Base-by-base conservation (phyloP, 2,797 vertebrate species). In the Trachops cirrhosus region DNA sequence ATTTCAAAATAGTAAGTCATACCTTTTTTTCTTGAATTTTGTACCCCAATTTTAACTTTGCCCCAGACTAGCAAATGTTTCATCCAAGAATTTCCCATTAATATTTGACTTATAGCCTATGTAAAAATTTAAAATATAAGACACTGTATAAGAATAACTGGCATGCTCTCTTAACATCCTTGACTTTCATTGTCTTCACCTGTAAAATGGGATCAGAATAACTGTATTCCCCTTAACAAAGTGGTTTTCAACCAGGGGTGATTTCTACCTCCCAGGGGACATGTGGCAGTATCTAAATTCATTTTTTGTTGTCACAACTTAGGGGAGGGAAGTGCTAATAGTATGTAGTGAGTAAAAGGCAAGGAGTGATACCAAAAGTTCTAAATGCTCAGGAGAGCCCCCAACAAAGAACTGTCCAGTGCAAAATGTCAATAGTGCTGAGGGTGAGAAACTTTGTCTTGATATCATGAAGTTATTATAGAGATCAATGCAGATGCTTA, bases 401-500 rank as follows among this genome's bases (percentile, higher is more conserved):
- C 11, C 15, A 34, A 50, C 3, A 39, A 87, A 54, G 57, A 74
- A 44, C 0, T 34, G n/a, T 48, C 50, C 32, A 19, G 44, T 3
- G 39, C 67, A 39, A 88, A 93, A 89, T 24, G 16, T 34, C 48
- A 67, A 12, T 6, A 26, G 26, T 12, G 22, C 24, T 29, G 3
- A 93, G n/a, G 7, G 24, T 67, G 29, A 79, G 86, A 70, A 84
- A 62, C 10, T 24, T 70, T 37, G 52, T 34, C 44, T 89, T 80
- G 12, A 48, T 9, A 19, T 57, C 37, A n/a, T 8, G 9, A 22
- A 11, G 19, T 70, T 84, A 86, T 26, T 77, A 39, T 1, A 16
- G 80, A 93, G 46, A 83, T 64, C 71, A 68, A 97, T 70, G 54
- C 22, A 87, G 46, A 48, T 39, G 82, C n/a, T 91, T 39, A 50